Evolutionary conservation across 1,140 invertebrate species (phyloP), one percentile per base, ranked within the genome.

Genomic region (Antheraea mylitta): DNA sequence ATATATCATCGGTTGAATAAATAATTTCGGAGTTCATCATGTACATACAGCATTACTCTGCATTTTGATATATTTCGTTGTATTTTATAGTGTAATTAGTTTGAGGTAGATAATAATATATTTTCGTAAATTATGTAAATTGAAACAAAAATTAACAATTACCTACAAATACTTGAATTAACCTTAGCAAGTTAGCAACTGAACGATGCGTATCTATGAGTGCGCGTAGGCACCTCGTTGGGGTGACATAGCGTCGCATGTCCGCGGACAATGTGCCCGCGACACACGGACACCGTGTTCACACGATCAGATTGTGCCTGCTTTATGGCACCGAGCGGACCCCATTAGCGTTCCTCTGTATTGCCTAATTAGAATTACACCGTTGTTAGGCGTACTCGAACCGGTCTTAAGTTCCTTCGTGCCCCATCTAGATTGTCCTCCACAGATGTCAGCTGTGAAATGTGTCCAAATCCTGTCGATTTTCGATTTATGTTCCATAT

Each of bases 321-420:
- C 73, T 90, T 90, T 89, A 87, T 85, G 77, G 85, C 80, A 79
- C 75, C 81, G 77, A 79, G 70, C 73, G 70, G 66, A 77, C 64
- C 68, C 85, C 86, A 89, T 91, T 91, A 91, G 83, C 79, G 73
- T 73, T 70, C 78, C 78, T 79, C 75, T 78, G 85, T 80, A 86
- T 89, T 87, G 86, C 83, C 89, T 91, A 91, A 91, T 91, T 91
- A 91, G 87, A 89, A 88, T 85, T 85, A 86, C 87, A 86, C 77
- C 77, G 79, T 70, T 65, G 58, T 53, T 77, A 59, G 66, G 11
- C 45, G 45, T 53, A 16, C 66, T 70, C 64, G 42, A 73, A 80
- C 84, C 78, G 82, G 83, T 86, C 81, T 80, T 85, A 78, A 73
- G 79, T 81, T 82, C 22, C 79, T 77, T 79, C 71, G 67, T 71